Evolutionary conservation across 2,888 invertebrate species (phyloP), one percentile per base, ranked within the genome.

Genomic region (Dasypogon diadema): DNA sequence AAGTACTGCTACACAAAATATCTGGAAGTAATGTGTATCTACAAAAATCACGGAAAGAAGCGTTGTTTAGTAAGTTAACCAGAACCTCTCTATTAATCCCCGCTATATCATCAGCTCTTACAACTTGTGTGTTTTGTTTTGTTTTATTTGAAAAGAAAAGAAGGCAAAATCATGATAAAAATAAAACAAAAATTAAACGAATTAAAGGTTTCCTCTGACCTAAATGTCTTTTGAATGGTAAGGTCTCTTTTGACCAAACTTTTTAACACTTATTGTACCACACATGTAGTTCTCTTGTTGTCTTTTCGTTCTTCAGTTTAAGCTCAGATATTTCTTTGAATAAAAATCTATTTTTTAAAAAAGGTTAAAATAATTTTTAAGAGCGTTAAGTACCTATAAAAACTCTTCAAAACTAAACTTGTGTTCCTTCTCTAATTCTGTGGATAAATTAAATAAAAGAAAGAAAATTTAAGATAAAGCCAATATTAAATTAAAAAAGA

Each of bases 391-490:
- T 51, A 51, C 16, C 14, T 51, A 48, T 12, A 42, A 30, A 48
- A 48, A 18, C 18, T 51, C 18, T 51, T 51, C 18, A 51, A 60
- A 65, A 22, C 46, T 65, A 46, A 65, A 48, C 14, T 65, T 65
- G 26, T 65, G 65, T 65, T 65, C 48, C 48, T 48, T 65, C 24
- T 65, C 24, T 16, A 46, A 48, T 65, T 48, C 24, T 65, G 26
- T 65, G 8, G 65, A 65, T 65, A 65, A 26, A 14, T 65, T 42
- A 22, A 65, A 22, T 34, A 37, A 30, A 42, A 18, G 2, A 63
- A 37, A 58, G n/a, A 34, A 46, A 14, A 46, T 12, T n/a, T n/a
- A 12, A 56, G 14, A 46, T n/a, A 30, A 58, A 58, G 58, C 58
- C 58, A 58, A 58, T 58, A 58, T 58, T 58, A 58, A 58, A 30